A percentile compares a stretch with the other conserved stretches of the same genome.
These are phyloP conservation scores for Paratilapia polleni DNA, from an alignment of 2,113 vertebrate genomes.

Conservation along the genomic window DNA sequence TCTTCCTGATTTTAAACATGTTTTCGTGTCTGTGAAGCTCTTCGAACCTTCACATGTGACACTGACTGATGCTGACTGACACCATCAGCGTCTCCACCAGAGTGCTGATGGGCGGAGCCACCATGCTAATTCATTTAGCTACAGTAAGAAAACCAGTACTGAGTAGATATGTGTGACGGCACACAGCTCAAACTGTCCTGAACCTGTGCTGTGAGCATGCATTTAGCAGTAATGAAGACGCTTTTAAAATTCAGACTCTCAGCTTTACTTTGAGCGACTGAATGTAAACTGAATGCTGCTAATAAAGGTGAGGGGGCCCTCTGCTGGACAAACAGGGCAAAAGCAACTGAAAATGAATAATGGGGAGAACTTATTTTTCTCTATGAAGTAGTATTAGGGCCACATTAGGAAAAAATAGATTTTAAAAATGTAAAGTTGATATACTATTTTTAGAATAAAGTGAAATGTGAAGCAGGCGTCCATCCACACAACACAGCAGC, in stretches of 20 bases:
- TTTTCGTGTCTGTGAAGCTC: no score
- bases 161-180: not conserved
- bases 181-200: not conserved
- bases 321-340: slow-evolving; percentile 26
- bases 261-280: no score
- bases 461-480: not conserved
- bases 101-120: no score
- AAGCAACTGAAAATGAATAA: not conserved
- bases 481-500: not conserved
- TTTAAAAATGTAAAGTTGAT: not conserved
- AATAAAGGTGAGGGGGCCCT: not conserved
- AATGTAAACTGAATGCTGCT: not conserved
- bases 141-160: not conserved
- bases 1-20: no score
- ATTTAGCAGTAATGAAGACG: not conserved
- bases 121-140: not conserved
- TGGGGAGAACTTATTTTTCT: not conserved
- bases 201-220: not conserved
- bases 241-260: not conserved
- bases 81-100: no score
- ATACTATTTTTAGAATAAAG: accelerated
- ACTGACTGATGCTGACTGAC: no score
- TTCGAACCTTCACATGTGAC: no score
- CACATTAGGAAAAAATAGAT: not conserved
- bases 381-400: not conserved